Conservation (phyloP, 2,113 vertebrate species). For the Periophthalmus modestus region DNA sequence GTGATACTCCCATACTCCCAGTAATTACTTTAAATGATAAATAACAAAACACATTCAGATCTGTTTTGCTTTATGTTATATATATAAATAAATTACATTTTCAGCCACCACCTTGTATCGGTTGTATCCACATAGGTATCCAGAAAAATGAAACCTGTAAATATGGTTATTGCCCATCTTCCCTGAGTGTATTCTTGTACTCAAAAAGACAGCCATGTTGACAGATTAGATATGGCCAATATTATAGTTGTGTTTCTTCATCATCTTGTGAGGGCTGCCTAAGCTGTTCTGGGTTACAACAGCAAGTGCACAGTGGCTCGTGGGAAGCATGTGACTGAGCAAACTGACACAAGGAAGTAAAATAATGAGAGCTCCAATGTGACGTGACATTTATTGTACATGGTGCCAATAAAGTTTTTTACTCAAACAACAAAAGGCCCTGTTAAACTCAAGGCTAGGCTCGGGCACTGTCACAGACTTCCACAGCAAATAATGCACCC, state of each 20-base stretch:
- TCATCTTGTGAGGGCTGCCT: background rate
- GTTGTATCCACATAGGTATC: no score
- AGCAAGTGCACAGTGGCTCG: constrained; percentile 16
- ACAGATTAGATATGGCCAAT: background rate
- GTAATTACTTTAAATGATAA: no score
- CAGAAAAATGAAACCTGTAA: no score
- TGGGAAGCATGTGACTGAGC: constrained; percentile 41
- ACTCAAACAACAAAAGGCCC: background rate
- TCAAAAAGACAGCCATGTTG: no score
- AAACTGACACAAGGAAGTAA: constrained; percentile 11
- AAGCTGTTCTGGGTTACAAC: constrained; percentile 25
- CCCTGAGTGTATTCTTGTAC: no score
- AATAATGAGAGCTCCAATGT: background rate
- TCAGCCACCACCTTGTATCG: no score
- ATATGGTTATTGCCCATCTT: no score
- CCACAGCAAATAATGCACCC: constrained; percentile 48
- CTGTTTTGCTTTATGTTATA: no score
- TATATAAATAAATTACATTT: no score
- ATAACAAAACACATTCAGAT: no score
- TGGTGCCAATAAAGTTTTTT: background rate
- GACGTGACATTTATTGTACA: background rate
- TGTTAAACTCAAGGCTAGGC: background rate
- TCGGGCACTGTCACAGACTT: constrained; percentile 21
- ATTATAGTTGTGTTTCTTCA: background rate
- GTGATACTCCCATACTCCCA: no score